Base-by-base conservation (phyloP, 2,113 vertebrate species). In the Cyanoramphus novaezelandiae region DNA sequence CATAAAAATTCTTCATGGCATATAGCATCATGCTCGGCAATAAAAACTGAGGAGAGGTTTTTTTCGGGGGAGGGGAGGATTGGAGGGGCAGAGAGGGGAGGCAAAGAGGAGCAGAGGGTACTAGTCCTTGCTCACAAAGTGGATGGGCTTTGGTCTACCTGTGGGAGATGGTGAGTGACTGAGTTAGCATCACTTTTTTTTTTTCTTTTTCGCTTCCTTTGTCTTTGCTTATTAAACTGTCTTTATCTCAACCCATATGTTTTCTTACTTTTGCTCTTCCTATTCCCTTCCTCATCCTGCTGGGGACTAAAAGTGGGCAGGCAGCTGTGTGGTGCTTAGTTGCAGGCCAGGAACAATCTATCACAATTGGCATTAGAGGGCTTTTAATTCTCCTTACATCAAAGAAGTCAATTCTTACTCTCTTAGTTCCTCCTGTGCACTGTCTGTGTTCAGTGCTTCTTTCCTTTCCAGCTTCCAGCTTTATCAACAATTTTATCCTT, bases 91-190 rank as follows among this genome's bases (percentile, higher is more conserved):
- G 15, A 39, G 25, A 17, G 29, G 29, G 33, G 39, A 39, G 39
- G 39, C 39, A 39, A n/a, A n/a, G 31, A 57, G 33, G 33, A n/a
- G 1, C 31, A 5, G 1, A 1, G 3, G 13, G 4, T 50, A 9
- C 14, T 35, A 57, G 21, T 19, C 5, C n/a, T 78, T 87, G 53
- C 17, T 72, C 11, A 47, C 35, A 50, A 47, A 64, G 4, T 86
- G 13, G 4, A 62, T 39, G 11, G 27, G 5, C 15, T 67, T 79
- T 49, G 17, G 4, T 67, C 25, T 76, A 3, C 25, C 59, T 53
- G 23, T 60, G 9, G 11, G 17, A 60, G 7, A 4, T 29, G 7
- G 10, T 19, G 29, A 44, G 16, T 77, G 14, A 37, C 21, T 2
- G 2, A 20, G 8, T 72, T 55, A 77, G 17, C 31, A 43, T 25